phyloP scores from a whole-genome alignment of 2,888 invertebrate species.

The Latheticus oryzae region DNA sequence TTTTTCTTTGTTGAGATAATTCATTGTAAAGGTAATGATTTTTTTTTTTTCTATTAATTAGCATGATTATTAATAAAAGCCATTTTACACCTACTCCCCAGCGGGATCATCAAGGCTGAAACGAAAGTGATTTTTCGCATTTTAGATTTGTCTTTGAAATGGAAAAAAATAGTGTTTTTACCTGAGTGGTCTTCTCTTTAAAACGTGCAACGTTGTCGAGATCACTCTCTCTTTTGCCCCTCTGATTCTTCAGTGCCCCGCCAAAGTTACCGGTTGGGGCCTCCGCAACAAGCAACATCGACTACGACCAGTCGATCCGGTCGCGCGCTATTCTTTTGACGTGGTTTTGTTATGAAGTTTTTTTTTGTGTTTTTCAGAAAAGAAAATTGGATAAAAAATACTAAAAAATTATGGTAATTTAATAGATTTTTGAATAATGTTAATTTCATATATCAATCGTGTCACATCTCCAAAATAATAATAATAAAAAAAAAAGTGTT shows the following conservation, averaged over 20 bases:
- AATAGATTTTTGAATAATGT: too few relatives aligned
- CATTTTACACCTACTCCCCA: too few relatives aligned
- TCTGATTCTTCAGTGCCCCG: conserved; percentile 48
- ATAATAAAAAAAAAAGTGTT: too few relatives aligned
- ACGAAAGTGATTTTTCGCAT: conserved; percentile 28
- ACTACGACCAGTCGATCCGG: conserved; percentile 55
- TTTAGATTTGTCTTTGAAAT: too few relatives aligned
- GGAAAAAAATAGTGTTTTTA: too few relatives aligned
- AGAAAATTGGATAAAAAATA: too few relatives aligned
- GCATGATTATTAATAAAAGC: too few relatives aligned
- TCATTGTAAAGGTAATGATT: too few relatives aligned
- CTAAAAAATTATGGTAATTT: conserved; percentile 55
- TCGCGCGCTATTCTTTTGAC: conserved; percentile 45
- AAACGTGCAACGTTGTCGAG: conserved; percentile 42
- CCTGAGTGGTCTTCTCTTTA: too few relatives aligned
- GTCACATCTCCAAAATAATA: conserved; percentile 22
- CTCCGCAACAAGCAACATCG: conserved; percentile 46
- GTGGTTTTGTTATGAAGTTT: conserved; percentile 1
- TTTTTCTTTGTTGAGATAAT: conserved; percentile 5
- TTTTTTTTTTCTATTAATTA: too few relatives aligned
- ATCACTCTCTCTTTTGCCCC: conserved; percentile 55
- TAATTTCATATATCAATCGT: too few relatives aligned
- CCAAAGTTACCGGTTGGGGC: conserved; percentile 50
- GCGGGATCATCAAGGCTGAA: conserved; percentile 17
- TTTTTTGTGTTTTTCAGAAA: too few relatives aligned